These are phyloP conservation scores for Haliclona indistincta DNA, from an alignment of 37 sponge, comb jelly and placozoan species.

Conservation along the genomic window DNA sequence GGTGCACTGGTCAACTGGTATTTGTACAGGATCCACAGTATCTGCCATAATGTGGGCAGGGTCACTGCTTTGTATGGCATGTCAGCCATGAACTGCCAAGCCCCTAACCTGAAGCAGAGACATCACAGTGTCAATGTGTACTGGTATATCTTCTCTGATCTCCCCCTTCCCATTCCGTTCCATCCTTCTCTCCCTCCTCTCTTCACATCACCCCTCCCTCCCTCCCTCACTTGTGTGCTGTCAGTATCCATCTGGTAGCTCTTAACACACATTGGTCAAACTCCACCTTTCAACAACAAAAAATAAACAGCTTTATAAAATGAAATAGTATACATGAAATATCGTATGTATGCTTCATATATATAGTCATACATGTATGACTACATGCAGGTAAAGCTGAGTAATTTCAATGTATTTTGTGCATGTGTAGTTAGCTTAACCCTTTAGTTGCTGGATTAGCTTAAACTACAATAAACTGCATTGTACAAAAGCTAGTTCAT, in stretches of 20 bases:
- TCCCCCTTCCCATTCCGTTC: not conserved
- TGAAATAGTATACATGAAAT: no score
- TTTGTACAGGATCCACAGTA: conserved; percentile 87
- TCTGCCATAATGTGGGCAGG: conserved; percentile 70
- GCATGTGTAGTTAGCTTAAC: no score
- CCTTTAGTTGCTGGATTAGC: no score
- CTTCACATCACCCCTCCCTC: not conserved
- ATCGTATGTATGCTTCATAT: no score
- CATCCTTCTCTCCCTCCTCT: not conserved
- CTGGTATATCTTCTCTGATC: not conserved
- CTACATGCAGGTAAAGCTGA: no score
- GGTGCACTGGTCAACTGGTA: conserved; percentile 7
- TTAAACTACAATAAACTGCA: no score
- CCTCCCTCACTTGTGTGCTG: conserved; percentile 76
- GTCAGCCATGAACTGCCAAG: conserved; percentile 99
- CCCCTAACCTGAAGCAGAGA: conserved; percentile 70
- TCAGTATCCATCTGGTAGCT: conserved; percentile 84
- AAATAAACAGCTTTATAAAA: no score
- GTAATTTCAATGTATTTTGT: no score
- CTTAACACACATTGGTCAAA: conserved; percentile 86
- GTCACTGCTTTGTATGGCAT: conserved; percentile 90
- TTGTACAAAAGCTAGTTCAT: no score
- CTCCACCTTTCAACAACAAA: no score
- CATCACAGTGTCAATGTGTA: not conserved
- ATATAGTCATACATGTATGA: no score